Base-by-base conservation (phyloP, 2,797 vertebrate species). In the Sebastes glaucus region DNA sequence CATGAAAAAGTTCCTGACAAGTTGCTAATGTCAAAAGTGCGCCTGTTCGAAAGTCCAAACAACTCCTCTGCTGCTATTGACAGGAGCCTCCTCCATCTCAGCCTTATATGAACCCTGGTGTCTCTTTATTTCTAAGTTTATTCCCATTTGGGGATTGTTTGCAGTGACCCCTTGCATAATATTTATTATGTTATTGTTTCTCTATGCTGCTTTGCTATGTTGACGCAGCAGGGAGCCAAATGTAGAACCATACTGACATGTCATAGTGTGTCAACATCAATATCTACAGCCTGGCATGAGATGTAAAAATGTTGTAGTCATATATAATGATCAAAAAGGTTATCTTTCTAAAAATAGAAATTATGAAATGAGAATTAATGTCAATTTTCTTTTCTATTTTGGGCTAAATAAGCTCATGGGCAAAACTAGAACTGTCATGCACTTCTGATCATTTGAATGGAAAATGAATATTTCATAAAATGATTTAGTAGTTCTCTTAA, bases 21-120 rank as follows among this genome's bases (percentile, higher is more conserved):
- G 78, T 46, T 78, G 80, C 35, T 87, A 68, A 87, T 87, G 77
- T 81, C 81, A 82, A 84, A 88, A 49, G 65, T 81, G 30, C 1
- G 6, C 46, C 67, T 66, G 60, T 23, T 60, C 64, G 30, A 80
- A 55, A 83, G 71, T 83, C 80, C 71, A 83, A 76, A 78, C 68
- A 81, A 49, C 32, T 74, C 42, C 46, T 66, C 59, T 74, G 33
- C 63, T 56, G 60, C 46, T 53, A 11, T 33, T 62, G 60, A 46
- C 55, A 60, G 25, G 23, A 60, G 53, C 69, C 14, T 79, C 77
- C 56, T 84, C 62, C 33, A 57, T 42, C 11, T 4, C 42, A 61
- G 62, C 2, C 7, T 70, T 83, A 66, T 56, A 62, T 65, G 78
- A 56, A 22, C 20, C 22, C 35, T 55, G 42, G 69, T 68, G 73